Evolutionary conservation across 2,888 invertebrate species (phyloP).

Genomic region (Athalia rosae): DNA sequence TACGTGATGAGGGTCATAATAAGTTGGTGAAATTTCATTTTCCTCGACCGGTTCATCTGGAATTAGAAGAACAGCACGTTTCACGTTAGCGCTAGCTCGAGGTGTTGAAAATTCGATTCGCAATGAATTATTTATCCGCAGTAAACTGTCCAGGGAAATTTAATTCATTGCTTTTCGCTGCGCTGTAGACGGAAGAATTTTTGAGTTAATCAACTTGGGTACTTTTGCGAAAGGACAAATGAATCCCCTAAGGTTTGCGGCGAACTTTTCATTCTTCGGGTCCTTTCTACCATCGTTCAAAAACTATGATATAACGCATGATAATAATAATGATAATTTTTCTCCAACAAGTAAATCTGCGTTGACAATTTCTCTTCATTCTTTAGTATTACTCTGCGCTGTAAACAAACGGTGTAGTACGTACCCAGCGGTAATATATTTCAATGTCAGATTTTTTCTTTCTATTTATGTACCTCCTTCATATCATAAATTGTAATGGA

Average conservation of each 20-base stretch:
- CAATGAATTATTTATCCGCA: background rate
- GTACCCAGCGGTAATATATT: background rate
- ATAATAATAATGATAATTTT: background rate
- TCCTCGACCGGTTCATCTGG: background rate
- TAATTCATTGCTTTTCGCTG: background rate
- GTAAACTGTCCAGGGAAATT: background rate
- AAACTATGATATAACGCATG: background rate
- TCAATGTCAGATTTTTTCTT: constrained; percentile 31
- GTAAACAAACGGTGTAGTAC: background rate
- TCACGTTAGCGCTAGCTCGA: background rate
- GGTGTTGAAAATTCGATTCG: constrained; percentile 26
- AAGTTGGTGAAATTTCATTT: constrained; percentile 30
- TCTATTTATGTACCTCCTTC: background rate
- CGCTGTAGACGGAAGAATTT: too few species aligned
- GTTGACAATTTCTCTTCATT: constrained; percentile 11
- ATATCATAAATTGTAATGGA: background rate
- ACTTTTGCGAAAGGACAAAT: too few species aligned
- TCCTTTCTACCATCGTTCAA: too few species aligned
- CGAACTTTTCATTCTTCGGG: too few species aligned
- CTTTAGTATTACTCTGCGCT: background rate
- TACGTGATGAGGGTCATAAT: constrained; percentile 33
- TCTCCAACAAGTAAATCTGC: background rate
- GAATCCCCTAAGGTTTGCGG: too few species aligned
- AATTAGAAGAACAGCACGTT: constrained; percentile 13
- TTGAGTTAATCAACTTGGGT: too few species aligned